Base-by-base conservation (phyloP, 64 coral and sea anemone species). In the Pocillopora verrucosa region DNA sequence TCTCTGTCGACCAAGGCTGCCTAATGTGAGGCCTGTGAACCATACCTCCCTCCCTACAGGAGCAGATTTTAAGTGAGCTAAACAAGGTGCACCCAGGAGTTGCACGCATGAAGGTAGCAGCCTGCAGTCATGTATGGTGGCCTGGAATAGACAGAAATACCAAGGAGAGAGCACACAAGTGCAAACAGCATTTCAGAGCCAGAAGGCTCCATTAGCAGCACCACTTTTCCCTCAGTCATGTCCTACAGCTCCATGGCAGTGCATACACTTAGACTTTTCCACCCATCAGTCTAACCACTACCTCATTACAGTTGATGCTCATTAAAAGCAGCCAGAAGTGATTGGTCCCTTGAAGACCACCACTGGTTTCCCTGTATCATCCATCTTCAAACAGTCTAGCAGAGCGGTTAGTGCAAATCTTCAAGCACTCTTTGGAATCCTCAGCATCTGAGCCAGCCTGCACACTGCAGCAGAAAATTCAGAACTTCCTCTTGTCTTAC, bases 371-470 rank as follows among this genome's bases (percentile, higher is more conserved):
- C 25, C 91, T 76, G 11, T 86, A 16, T 20, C 79, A 87, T 30
- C 91, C 76, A 45, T 64, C 60, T 5, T 60, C 58, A 13, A 92
- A 92, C 72, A 84, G 91, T 60, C 36, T 86, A 38, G 76, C 61
- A 34, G 90, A 92, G 62, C 36, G 83, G 74, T 65, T 65, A 65
- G 90, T 92, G 17, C 82, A 80, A 70, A 87, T 83, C 12, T 83
- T 92, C 61, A 92, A 92, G 75, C 59, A 78, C 13, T 19, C 75
- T 9, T 37, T 92, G 17, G 86, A 92, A 45, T 87, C 68, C 22
- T 74, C 73, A 68, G 61, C 82, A 20, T 34, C 59, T 10, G 60
- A 65, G 30, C 1, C 80, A 9, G 34, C 72, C 38, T 24, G 84
- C 65, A 74, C 36, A 6, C 36, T 73, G 35, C 36, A 73, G 35